These are phyloP conservation scores for Chloroceryle inda DNA, from an alignment of 2,797 vertebrate species.

Conservation along the genomic window DNA sequence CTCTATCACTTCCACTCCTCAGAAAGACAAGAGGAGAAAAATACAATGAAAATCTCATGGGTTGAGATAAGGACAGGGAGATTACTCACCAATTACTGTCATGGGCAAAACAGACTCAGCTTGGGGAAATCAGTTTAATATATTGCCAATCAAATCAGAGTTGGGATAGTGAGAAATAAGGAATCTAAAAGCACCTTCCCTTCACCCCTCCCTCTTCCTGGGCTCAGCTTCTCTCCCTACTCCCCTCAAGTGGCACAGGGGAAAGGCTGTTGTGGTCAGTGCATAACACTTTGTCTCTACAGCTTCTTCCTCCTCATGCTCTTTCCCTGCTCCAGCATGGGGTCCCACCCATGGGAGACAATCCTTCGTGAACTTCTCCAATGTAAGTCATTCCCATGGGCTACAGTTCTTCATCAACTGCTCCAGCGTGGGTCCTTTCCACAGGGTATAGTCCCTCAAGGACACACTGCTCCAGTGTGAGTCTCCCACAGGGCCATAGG, in stretches of 20 bases:
- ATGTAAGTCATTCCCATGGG: background rate
- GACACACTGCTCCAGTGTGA: too few species aligned
- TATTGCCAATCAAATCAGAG: background rate
- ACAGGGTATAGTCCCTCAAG: too few species aligned
- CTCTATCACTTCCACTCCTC: background rate
- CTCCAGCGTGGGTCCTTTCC: background rate
- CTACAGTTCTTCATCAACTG: background rate
- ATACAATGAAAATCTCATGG: rapidly evolving
- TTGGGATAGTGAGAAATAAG: background rate
- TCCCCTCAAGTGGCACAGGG: background rate
- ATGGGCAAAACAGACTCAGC: background rate
- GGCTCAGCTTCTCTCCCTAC: background rate
- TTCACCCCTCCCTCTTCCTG: background rate
- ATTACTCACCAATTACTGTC: background rate
- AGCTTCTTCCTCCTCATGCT: background rate
- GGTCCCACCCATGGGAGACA: background rate
- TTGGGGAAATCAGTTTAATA: background rate
- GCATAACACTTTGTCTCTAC: background rate
- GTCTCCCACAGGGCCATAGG: background rate
- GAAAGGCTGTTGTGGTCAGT: background rate
- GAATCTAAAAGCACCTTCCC: background rate
- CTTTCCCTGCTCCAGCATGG: background rate
- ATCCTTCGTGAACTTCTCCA: background rate
- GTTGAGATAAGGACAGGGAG: background rate
- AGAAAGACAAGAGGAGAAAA: background rate